These are phyloP conservation scores for Smittia sp. DNA, from an alignment of 2,888 invertebrate genomes.

Conservation along the genomic window DNA sequence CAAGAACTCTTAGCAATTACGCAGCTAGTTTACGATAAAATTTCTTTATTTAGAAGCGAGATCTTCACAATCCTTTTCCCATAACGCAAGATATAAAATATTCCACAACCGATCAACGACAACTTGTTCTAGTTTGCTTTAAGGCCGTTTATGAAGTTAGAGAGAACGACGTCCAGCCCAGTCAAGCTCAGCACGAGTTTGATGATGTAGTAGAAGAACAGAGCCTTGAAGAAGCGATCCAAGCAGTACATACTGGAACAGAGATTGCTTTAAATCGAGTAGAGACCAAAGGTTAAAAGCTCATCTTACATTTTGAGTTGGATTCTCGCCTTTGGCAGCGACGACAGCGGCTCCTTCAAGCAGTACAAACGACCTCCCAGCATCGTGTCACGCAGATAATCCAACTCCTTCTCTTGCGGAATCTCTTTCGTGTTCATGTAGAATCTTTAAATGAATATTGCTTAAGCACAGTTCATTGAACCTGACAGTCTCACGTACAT, in stretches of 20 bases:
- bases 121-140: too few relatives aligned
- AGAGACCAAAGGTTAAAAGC: too few relatives aligned
- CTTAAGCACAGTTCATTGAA: background rate
- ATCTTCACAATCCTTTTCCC: too few relatives aligned
- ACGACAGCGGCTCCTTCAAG: slow-evolving; percentile 78
- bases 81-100: too few relatives aligned
- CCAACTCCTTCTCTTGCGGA: slow-evolving; percentile 55
- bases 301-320: slow-evolving; percentile 72
- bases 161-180: slow-evolving; percentile 11
- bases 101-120: too few relatives aligned
- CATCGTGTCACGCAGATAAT: slow-evolving; percentile 73
- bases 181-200: background rate
- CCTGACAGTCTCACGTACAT: slow-evolving; percentile 46
- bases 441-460: background rate
- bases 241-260: slow-evolving; percentile 11
- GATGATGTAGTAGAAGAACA: slow-evolving; percentile 14
- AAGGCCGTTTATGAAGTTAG: background rate
- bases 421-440: slow-evolving; percentile 22
- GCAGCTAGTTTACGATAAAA: too few relatives aligned
- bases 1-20: too few relatives aligned
- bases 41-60: too few relatives aligned
- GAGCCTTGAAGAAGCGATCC: slow-evolving; percentile 1
- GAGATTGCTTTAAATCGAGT: too few relatives aligned
- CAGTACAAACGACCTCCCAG: slow-evolving; percentile 82
- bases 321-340: slow-evolving; percentile 70